Percentiles rank a stretch among this genome's conserved stretches.
phyloP scores from a whole-genome alignment of 2,113 vertebrate species.

The Hiodon alosoides region DNA sequence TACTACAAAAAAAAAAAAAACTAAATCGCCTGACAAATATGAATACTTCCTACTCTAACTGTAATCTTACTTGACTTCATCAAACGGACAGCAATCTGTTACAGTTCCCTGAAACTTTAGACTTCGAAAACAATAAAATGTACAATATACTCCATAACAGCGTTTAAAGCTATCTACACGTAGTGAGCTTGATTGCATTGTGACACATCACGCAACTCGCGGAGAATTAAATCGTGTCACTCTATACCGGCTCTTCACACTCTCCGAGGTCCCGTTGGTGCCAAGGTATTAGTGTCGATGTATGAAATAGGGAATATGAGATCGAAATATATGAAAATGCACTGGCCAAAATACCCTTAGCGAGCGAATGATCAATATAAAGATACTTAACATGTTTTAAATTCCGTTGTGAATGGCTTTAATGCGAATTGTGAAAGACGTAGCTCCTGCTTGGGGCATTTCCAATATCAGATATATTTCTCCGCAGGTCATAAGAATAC shows the following conservation, averaged over 20 bases:
- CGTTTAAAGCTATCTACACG: background rate
- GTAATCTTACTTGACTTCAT: too few species aligned
- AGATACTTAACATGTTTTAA: conserved; percentile 15
- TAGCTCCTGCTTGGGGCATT: background rate
- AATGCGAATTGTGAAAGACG: conserved; percentile 4
- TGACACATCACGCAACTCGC: background rate
- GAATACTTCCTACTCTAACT: too few species aligned
- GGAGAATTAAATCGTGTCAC: background rate
- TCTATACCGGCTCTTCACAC: background rate
- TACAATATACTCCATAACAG: background rate
- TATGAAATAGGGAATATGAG: background rate
- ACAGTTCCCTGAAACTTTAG: too few species aligned
- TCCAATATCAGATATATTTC: background rate
- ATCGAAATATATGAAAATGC: background rate
- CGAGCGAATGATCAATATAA: conserved; percentile 2
- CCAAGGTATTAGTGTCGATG: background rate
- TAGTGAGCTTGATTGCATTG: background rate
- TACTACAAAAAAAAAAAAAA: too few species aligned
- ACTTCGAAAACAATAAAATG: too few species aligned
- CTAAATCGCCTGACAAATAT: too few species aligned
- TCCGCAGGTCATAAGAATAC: background rate
- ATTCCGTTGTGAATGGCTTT: conserved; percentile 4
- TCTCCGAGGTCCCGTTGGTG: background rate
- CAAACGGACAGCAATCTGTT: too few species aligned
- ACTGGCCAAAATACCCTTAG: background rate